A percentile compares a stretch with the other conserved stretches of the same genome.
Evolutionary conservation across 2,113 vertebrate species (phyloP).

Genomic region (Paracanthobrama guichenoti): DNA sequence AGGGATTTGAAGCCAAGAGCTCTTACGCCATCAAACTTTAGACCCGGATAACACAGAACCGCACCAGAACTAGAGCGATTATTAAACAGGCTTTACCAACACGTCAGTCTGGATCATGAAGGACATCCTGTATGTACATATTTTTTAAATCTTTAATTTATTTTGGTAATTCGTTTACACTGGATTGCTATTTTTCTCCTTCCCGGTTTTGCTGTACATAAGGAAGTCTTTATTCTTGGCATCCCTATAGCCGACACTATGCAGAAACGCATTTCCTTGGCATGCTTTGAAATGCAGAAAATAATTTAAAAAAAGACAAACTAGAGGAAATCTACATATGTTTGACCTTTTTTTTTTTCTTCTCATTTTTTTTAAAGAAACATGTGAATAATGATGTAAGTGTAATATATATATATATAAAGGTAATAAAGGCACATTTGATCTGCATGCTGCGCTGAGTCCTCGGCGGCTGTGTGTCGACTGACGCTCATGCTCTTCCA

Average conservation of each 20-base stretch:
- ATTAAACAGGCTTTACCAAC: background rate
- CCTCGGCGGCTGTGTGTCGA: conserved; percentile 66
- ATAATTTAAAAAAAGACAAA: conserved; percentile 49
- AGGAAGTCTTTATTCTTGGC: conserved; percentile 69
- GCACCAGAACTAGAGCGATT: background rate
- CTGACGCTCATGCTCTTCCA: conserved; percentile 66
- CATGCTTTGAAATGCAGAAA: conserved; percentile 84
- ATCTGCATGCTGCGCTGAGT: conserved; percentile 79
- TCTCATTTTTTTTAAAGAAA: conserved; percentile 56
- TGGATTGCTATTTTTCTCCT: conserved; percentile 55
- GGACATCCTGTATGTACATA: conserved; percentile 40
- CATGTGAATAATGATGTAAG: conserved; percentile 57
- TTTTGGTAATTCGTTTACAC: conserved; percentile 53
- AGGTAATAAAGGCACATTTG: conserved; percentile 67
- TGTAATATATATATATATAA: conserved; percentile 42
- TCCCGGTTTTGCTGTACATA: conserved; percentile 70
- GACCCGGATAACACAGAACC: background rate
- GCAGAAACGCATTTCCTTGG: conserved; percentile 78
- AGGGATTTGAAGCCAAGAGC: conserved; percentile 36
- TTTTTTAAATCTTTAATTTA: conserved; percentile 44
- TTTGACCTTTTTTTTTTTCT: conserved; percentile 69
- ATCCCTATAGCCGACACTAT: conserved; percentile 81
- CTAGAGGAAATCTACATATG: conserved; percentile 73
- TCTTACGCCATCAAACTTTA: background rate
- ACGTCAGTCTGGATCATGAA: background rate